phyloP scores from a whole-genome alignment of 2,113 vertebrate genomes.

The Phodopus roborovskii region DNA sequence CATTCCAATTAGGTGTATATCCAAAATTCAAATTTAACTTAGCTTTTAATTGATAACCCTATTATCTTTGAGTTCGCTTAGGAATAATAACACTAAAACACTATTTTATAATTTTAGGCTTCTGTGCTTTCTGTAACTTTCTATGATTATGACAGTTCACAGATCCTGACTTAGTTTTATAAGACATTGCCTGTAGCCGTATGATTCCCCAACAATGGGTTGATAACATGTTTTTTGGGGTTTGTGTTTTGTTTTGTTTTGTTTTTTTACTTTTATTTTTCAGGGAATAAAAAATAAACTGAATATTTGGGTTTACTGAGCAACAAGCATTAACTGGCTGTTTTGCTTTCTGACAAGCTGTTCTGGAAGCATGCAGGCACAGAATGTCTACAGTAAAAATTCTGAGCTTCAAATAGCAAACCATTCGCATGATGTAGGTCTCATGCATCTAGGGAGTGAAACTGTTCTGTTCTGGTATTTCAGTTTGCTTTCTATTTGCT shows the following conservation, averaged over 20 bases:
- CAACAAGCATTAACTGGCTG: neutral
- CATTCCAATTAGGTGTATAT: slow-evolving; percentile 25
- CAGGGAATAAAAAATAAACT: neutral
- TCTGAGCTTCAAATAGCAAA: slow-evolving; percentile 41
- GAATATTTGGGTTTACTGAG: slow-evolving; percentile 20
- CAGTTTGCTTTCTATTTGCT: neutral
- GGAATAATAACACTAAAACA: neutral
- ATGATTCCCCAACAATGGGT: neutral
- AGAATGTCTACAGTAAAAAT: neutral
- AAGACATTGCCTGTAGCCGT: neutral
- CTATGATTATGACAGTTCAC: neutral
- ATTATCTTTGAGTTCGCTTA: neutral
- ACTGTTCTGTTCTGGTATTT: slow-evolving; percentile 16
- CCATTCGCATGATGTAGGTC: slow-evolving; percentile 38
- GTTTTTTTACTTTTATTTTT: too few relatives aligned
- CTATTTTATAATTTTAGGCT: slow-evolving; percentile 18
- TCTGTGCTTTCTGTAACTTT: neutral
- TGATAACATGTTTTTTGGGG: neutral
- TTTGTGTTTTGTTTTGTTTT: too few relatives aligned
- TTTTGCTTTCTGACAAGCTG: slow-evolving; percentile 50
- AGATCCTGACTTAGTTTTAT: slow-evolving; percentile 1
- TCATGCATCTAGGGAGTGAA: slow-evolving; percentile 56
- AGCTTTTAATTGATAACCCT: neutral
- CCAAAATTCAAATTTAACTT: slow-evolving; percentile 46
- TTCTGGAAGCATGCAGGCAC: neutral